Base-by-base conservation (phyloP, 2,888 invertebrate species). In the Gortyna flavago region DNA sequence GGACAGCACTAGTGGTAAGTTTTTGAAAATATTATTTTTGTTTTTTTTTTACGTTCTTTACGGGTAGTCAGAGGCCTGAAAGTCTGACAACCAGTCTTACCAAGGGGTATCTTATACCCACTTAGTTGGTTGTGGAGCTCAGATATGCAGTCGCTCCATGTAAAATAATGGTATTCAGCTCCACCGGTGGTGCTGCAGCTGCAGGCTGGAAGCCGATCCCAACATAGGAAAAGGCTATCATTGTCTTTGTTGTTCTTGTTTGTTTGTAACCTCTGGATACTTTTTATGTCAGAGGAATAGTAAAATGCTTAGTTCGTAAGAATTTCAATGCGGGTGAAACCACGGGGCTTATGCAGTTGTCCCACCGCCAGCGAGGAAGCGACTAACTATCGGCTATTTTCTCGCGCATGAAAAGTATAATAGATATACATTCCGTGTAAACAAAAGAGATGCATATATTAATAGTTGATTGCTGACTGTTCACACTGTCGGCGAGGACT, bases 1-100 rank as follows among this genome's bases (percentile, higher is more conserved):
- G 0, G 92, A 93, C 66, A 87, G 88, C 0, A 88, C 87, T 38
- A 87, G 87, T 0, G 88, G 88, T 48, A 21, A 72, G 80, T 57
- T 6, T 9, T 25, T 13, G 11, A 41, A 41, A 11, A 9, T 9
- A 0, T 38, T 38, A 6, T 38, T 38, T 38, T 38, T 38, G 11
- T 13, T 41, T 44, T 44, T 44, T 3, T 44, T 13, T 44, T 44
- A 44, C 13, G 4, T 44, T 57, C 6, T 57, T n/a, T 57, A 57
- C 57, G 57, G 57, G n/a, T 57, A 57, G 57, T n/a, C 25, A 6
- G 13, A 29, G 13, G n/a, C n/a, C 13, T 1, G 29, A n/a, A 29
- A n/a, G 13, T n/a, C 29, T 6, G 29, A 59, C 51, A 13, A 29
- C 16, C 16, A 2, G 29, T 59, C 7, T 29, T 59, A 59, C 2